Base-by-base conservation (phyloP, 2,797 vertebrate genomes). In the Fistularia commersonii region DNA sequence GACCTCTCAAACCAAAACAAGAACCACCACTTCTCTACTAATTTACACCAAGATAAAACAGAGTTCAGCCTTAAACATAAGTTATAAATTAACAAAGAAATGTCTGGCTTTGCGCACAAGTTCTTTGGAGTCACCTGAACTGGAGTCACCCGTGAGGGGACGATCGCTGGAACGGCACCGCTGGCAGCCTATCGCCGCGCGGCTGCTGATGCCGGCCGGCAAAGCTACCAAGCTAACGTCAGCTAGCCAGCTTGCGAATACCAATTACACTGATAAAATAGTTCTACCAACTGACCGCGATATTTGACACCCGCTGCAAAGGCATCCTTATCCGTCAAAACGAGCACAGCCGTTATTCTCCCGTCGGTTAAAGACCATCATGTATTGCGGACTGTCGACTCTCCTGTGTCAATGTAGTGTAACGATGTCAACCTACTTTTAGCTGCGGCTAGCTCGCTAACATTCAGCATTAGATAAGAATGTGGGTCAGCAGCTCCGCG, bases 401-500 rank as follows among this genome's bases (percentile, higher is more conserved):
- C 50, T 62, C 41, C 56, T 5, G 49, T 39, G 51, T 44, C 61
- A 57, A 2, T 7, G 23, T 34, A 23, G 23, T 23, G 23, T 2
- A 23, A 23, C 23, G 23, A 23, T 23, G 23, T 79, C 68, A 77
- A 36, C 77, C 64, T 68, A 69, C 74, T 75, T 71, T 68, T 47
- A 79, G 79, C 74, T 11, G 41, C 11, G 50, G 78, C 76, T 79
- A 81, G 59, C 76, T 34, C 51, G 76, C 81, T 73, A 68, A 55
- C 73, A 0, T 39, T 41, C 59, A 67, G 55, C 61, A 56, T 83
- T 81, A 84, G 79, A 72, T 83, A 83, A 79, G 59, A 82, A 87
- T 84, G 77, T 83, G 82, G 83, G 80, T 84, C 81, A 85, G 36
- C 48, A 63, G 80, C 76, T 76, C 80, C 72, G 7, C 11, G 46